Percentiles rank a stretch among this genome's conserved stretches.
Evolutionary conservation across 2,797 vertebrate species (phyloP).

Genomic region (Phalanger gymnotis): DNA sequence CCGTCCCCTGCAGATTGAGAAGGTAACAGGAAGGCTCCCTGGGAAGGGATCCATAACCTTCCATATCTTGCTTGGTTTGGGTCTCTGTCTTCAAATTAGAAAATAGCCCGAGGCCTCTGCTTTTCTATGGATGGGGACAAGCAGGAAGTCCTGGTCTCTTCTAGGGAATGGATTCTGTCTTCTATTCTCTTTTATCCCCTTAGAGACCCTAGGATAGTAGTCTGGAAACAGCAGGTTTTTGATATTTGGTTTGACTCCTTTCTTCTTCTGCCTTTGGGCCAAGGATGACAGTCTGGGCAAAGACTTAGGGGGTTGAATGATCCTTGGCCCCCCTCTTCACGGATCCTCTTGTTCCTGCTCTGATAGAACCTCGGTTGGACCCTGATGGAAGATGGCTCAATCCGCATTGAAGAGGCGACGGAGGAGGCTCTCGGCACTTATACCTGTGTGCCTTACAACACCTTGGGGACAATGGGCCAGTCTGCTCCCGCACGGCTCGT

Average conservation of each 20-base stretch:
- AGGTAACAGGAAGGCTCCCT: conserved; percentile 77
- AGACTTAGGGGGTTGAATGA: not conserved
- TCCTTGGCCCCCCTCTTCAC: rapidly evolving
- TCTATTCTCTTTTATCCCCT: not conserved
- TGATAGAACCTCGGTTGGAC: conserved; percentile 95
- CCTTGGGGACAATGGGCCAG: conserved; percentile 99
- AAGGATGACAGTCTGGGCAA: not conserved
- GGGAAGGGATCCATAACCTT: not conserved
- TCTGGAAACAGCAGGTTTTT: not conserved
- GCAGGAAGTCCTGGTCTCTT: not conserved
- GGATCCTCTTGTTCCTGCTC: not conserved
- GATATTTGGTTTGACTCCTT: not conserved
- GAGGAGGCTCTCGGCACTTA: conserved; percentile 99
- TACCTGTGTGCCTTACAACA: conserved; percentile 99
- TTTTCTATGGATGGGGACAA: not conserved
- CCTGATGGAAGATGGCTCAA: conserved; percentile 96
- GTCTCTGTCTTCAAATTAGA: not conserved
- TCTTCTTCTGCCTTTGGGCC: not conserved
- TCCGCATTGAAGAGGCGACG: conserved; percentile 97
- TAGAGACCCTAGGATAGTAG: not conserved
- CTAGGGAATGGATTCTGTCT: not conserved
- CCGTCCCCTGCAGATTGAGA: conserved; percentile 91
- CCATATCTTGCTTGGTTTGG: not conserved
- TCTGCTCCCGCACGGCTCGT: conserved; percentile 98
- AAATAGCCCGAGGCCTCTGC: not conserved